These are phyloP conservation scores for Acestrorhynchus altus DNA, from an alignment of 2,797 vertebrate species.

Conservation along the genomic window DNA sequence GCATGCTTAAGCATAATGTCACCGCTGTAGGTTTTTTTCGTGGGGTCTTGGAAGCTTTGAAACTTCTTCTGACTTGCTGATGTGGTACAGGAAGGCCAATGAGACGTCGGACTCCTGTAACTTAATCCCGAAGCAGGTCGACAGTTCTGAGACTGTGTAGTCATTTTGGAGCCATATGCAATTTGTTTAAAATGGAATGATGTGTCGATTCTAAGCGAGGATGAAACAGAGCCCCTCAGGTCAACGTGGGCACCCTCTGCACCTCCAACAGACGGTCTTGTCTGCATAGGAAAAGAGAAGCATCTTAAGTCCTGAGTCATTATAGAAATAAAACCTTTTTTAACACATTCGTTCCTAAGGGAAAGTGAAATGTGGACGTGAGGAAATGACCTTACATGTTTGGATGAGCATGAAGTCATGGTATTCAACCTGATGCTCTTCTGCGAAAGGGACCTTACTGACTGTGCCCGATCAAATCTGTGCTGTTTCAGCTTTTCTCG, in stretches of 20 bases:
- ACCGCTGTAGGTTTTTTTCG: conserved; percentile 78
- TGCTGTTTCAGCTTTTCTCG: conserved; percentile 82
- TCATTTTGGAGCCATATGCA: conserved; percentile 68
- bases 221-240: conserved; percentile 66
- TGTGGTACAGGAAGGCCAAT: conserved; percentile 52
- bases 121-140: conserved; percentile 62
- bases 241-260: conserved; percentile 65
- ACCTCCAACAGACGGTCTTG: conserved; percentile 66
- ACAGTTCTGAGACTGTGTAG: conserved; percentile 33
- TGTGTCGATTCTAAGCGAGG: conserved; percentile 70
- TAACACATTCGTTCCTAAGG: background rate
- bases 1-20: conserved; percentile 90
- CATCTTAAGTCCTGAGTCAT: background rate
- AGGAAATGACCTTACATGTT: conserved; percentile 75
- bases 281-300: conserved; percentile 63
- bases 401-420: conserved; percentile 67
- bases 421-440: conserved; percentile 68
- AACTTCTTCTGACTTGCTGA: conserved; percentile 62
- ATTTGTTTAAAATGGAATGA: conserved; percentile 75
- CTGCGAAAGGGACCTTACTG: conserved; percentile 70
- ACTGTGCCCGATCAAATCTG: conserved; percentile 69
- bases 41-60: conserved; percentile 75
- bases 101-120: conserved; percentile 54
- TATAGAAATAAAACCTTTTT: background rate
- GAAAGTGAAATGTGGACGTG: background rate